Percentiles rank a stretch among this genome's conserved stretches.
These are phyloP conservation scores for Hipparchia semele DNA, from an alignment of 2,888 invertebrate species.

Conservation along the genomic window DNA sequence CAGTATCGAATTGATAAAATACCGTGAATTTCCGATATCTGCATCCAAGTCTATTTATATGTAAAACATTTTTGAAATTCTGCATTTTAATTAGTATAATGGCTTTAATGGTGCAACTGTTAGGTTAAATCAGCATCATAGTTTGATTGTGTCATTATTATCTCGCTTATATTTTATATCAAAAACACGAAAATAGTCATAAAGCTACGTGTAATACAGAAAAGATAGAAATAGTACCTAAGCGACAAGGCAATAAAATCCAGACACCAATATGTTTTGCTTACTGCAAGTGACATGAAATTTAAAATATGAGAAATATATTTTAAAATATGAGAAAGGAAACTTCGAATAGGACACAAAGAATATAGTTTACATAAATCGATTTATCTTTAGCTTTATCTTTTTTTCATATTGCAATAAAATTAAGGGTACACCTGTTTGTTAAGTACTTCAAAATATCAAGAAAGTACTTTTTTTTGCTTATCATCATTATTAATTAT, in stretches of 20 bases:
- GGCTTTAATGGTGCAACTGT: not conserved
- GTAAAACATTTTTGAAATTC: conserved; percentile 6
- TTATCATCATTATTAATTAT: too few species aligned
- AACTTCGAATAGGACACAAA: too few species aligned
- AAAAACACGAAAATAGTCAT: not conserved
- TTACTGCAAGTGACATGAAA: not conserved
- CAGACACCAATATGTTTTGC: not conserved
- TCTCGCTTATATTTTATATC: not conserved
- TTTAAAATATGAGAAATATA: not conserved
- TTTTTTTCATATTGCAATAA: too few species aligned
- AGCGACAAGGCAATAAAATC: not conserved
- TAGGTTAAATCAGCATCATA: not conserved
- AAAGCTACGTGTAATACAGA: not conserved
- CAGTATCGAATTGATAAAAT: conserved; percentile 26
- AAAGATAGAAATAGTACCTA: not conserved
- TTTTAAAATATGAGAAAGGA: too few species aligned
- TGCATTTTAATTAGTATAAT: conserved; percentile 16
- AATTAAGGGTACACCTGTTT: too few species aligned
- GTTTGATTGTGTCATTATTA: not conserved
- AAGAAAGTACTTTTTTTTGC: too few species aligned
- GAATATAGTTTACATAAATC: too few species aligned
- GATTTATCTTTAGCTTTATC: too few species aligned
- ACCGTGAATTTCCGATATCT: conserved; percentile 16
- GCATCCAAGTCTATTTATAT: conserved; percentile 14
- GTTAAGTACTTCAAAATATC: too few species aligned